Evolutionary conservation across 2,113 vertebrate species (phyloP).

Genomic region (Pseudois nayaur): DNA sequence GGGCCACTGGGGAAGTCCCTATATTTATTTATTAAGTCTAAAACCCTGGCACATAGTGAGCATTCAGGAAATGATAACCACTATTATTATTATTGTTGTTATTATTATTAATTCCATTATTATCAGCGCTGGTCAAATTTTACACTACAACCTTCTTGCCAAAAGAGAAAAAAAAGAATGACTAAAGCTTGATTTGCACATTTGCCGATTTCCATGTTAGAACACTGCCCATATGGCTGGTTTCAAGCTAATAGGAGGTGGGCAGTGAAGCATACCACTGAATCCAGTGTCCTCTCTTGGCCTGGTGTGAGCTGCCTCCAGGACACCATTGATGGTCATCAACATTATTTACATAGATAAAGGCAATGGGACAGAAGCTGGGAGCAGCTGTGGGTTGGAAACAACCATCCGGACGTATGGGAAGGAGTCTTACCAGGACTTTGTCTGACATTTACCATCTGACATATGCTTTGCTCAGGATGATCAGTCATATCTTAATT

Average conservation of each 20-base stretch:
- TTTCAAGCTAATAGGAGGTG: not conserved
- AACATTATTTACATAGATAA: not conserved
- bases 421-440: not conserved
- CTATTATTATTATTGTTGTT: not conserved
- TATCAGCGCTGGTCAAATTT: not conserved
- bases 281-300: not conserved
- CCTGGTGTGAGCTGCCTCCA: not conserved
- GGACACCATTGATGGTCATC: not conserved
- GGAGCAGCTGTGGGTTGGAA: not conserved
- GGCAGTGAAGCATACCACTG: fast-evolving
- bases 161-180: not conserved
- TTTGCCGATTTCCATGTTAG: not conserved
- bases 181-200: not conserved
- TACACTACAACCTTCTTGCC: not conserved
- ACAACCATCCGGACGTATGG: not conserved
- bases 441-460: not conserved
- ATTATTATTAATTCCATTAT: not conserved
- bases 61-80: not conserved
- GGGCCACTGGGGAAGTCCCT: not conserved
- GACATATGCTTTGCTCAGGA: not conserved
- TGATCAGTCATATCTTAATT: not conserved
- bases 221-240: not conserved
- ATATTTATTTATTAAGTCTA: not conserved
- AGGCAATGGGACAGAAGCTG: not conserved
- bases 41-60: not conserved